Evolutionary conservation across 2,888 invertebrate genomes (phyloP), one percentile per base, ranked within the genome.

Genomic region (Sphaerophoria taeniata): DNA sequence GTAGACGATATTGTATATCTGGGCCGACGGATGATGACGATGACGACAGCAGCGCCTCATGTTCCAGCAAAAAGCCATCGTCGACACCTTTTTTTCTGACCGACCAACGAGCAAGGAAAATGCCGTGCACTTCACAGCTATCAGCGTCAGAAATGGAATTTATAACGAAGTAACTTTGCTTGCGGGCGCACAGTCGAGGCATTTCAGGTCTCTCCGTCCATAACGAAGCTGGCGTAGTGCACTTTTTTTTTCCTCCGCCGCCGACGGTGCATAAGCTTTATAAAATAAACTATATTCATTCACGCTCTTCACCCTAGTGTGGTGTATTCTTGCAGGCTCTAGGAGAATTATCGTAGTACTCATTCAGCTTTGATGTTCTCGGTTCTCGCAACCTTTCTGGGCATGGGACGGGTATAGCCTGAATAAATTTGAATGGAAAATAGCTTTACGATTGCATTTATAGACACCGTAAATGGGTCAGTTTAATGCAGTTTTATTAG

Each of bases 131-230:
- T 61, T 16, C 16, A 36, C 45, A 12, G 67, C 60, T 53, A 55
- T 69, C 45, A 58, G 39, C 16, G 36, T 16, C 60, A 70, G 69
- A 69, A 63, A 74, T 69, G 63, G 74, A 75, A 80, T 80, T 80
- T 70, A 75, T 80, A 74, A 80, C 70, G 74, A 80, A 75, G 69
- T 75, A 63, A 70, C 79, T 55, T 67, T 55, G 60, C 69, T 61
- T 47, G 33, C 47, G 61, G 79, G 63, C 45, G 16, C 43, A 3
- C 6, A 6, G 43, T 3, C 43, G 3, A 43, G 12, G 60, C 43
- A 69, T 61, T 43, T 45, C 33, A 63, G 56, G 1, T 7, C 14
- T 36, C 60, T 69, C 9, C 3, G 9, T 49, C 14, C 6, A 33
- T 53, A 43, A 14, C 11, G 33, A 63, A 63, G 47, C 33, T 36